phyloP scores from a whole-genome alignment of 92 coral and sea anemone species.

The Scolanthus callimorphus region DNA sequence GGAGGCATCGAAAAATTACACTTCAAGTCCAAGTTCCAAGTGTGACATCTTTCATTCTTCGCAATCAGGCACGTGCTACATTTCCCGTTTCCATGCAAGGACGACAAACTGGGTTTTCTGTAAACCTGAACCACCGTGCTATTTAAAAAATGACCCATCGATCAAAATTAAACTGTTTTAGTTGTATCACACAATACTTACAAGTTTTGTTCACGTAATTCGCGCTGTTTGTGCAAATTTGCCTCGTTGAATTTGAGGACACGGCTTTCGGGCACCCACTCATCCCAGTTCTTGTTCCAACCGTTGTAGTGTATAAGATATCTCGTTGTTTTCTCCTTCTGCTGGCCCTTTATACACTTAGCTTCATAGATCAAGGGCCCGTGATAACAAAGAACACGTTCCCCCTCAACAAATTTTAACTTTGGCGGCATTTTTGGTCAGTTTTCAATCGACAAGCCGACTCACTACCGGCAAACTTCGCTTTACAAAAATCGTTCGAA shows the following conservation, averaged over 20 bases:
- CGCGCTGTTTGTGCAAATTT: conserved; percentile 87
- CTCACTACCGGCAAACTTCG: conserved; percentile 34
- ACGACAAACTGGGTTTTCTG: no score
- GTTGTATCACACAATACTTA: no score
- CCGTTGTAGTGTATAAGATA: conserved; percentile 98
- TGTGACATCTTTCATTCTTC: neutral
- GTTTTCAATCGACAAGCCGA: conserved; percentile 33
- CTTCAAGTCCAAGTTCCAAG: neutral
- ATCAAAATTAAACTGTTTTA: no score
- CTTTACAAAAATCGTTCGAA: conserved; percentile 32
- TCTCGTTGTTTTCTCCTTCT: conserved; percentile 90
- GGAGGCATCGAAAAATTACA: neutral
- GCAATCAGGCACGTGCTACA: no score
- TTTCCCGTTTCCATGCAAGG: no score
- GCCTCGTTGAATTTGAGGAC: conserved; percentile 93
- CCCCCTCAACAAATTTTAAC: conserved; percentile 94
- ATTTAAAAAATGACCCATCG: no score
- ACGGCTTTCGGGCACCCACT: conserved; percentile 98
- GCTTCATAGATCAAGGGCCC: conserved; percentile 98
- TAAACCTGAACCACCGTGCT: no score
- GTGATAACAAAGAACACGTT: conserved; percentile 96
- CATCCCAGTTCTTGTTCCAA: conserved; percentile 99
- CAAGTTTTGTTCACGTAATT: conserved; percentile 89
- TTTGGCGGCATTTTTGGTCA: conserved; percentile 78
- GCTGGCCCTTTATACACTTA: conserved; percentile 92